These are phyloP conservation scores for Eutolmus rufibarbis DNA, from an alignment of 2,888 invertebrate genomes.

Conservation along the genomic window DNA sequence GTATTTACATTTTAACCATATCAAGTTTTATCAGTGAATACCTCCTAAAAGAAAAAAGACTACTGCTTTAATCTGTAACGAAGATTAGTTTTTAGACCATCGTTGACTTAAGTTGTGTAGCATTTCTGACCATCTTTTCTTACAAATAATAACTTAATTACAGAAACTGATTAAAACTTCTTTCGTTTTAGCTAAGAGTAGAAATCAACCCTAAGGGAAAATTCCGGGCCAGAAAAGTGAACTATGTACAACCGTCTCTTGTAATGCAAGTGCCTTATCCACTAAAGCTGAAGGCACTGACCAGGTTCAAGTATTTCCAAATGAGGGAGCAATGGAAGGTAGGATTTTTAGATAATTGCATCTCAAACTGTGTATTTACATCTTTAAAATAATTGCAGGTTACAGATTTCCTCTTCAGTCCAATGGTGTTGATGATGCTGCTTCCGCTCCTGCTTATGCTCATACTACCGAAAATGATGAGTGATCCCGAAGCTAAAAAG, in stretches of 20 bases:
- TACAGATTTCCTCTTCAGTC: conserved; percentile 95
- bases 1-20: too few species aligned
- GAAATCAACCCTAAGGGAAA: conserved; percentile 98
- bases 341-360: background rate
- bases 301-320: conserved; percentile 88
- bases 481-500: conserved; percentile 96
- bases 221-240: conserved; percentile 92
- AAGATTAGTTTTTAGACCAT: too few species aligned
- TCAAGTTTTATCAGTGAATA: too few species aligned
- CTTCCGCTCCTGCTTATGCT: conserved; percentile 88
- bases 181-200: conserved; percentile 68
- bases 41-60: too few species aligned
- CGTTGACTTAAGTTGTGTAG: too few species aligned
- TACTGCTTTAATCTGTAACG: too few species aligned
- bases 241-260: conserved; percentile 89
- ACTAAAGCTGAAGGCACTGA: conserved; percentile 83
- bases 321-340: conserved; percentile 91
- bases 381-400: conserved; percentile 60
- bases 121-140: too few species aligned
- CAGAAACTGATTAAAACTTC: background rate
- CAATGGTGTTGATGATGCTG: conserved; percentile 98
- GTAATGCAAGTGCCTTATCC: conserved; percentile 93
- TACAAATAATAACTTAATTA: too few species aligned
- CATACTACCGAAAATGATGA: conserved; percentile 95
- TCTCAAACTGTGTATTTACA: background rate